Base-by-base conservation (phyloP, 1,140 invertebrate genomes). In the Drosophila arawakana region DNA sequence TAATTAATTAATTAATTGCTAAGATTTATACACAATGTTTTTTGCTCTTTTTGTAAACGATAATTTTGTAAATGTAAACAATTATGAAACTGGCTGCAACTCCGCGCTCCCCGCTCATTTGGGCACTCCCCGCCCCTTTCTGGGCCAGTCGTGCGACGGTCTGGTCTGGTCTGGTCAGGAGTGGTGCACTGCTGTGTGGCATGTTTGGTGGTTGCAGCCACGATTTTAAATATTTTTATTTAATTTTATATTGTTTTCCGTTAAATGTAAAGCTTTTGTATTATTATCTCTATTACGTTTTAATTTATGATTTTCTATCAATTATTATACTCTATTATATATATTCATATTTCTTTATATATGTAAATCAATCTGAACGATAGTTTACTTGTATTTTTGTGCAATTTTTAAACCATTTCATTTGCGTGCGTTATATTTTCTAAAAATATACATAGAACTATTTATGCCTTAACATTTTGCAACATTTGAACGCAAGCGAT, bases 281-380 rank as follows among this genome's bases (percentile, higher is more conserved):
- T 89, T 88, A 88, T 88, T 88, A 88, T 88, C 67, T 81, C 82
- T 88, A 88, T 88, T 84, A 88, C 61, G 85, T 77, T 84, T 30
- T 89, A 88, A 88, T 89, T 88, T 88, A 89, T 88, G 77, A 84
- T 84, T 89, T 78, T 49, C 60, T 78, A 59, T 77, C 68, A 67
- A 60, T 46, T 72, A 50, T 50, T 34, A 34, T 54, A 55, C 54
- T 52, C 37, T 41, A 57, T 21, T 57, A 65, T n/a, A n/a, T 58
- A 66, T 30, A 30, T 5, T 30, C 25, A 30, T 30, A 30, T 30
- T 2, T 30, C 25, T 30, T 30, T 30, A 30, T 30, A 30, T 30
- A 30, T 30, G 25, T 30, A 30, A 30, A 30, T 54, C 50, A 13
- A 35, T 54, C 50, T 54, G 6, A 47, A 65, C 49, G 30, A 47